Evolutionary conservation across 2,113 vertebrate genomes (phyloP).

Genomic region (Microtus montanus): DNA sequence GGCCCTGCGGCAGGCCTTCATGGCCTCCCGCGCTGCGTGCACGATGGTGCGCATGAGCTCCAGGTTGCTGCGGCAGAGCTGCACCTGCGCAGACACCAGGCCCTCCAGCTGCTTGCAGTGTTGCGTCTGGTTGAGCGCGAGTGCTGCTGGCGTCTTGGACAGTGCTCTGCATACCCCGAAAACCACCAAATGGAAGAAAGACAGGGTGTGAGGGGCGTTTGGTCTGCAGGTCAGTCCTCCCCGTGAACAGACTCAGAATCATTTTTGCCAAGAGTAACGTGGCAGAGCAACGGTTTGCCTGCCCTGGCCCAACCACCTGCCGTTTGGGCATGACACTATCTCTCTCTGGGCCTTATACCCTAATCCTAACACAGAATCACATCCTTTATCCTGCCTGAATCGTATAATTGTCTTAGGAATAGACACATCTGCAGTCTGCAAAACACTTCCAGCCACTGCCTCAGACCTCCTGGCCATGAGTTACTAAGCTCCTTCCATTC

Average conservation of each 20-base stretch:
- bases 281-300: not conserved
- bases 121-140: slow-evolving; percentile 96
- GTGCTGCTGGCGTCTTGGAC: slow-evolving; percentile 88
- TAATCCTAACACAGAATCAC: not conserved
- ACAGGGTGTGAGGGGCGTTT: not conserved
- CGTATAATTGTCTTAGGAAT: not conserved
- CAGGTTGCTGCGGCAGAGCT: slow-evolving; percentile 97
- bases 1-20: slow-evolving; percentile 95
- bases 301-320: not conserved
- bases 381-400: not conserved
- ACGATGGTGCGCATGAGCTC: slow-evolving; percentile 98
- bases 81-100: slow-evolving; percentile 95
- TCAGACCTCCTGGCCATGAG: not conserved
- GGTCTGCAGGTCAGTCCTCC: not conserved
- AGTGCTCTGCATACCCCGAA: slow-evolving; percentile 87
- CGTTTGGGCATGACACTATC: not conserved
- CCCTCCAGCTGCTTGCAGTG: slow-evolving; percentile 97
- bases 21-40: slow-evolving; percentile 93
- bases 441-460: not conserved
- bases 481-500: not conserved
- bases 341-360: not conserved
- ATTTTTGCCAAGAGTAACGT: not conserved
- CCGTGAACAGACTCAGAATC: fast-evolving
- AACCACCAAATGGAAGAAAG: not conserved
- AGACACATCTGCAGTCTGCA: not conserved